Percentiles rank a stretch among this genome's conserved stretches.
These are phyloP conservation scores for Hyles vespertilio DNA, from an alignment of 1,140 invertebrate genomes.

Conservation along the genomic window DNA sequence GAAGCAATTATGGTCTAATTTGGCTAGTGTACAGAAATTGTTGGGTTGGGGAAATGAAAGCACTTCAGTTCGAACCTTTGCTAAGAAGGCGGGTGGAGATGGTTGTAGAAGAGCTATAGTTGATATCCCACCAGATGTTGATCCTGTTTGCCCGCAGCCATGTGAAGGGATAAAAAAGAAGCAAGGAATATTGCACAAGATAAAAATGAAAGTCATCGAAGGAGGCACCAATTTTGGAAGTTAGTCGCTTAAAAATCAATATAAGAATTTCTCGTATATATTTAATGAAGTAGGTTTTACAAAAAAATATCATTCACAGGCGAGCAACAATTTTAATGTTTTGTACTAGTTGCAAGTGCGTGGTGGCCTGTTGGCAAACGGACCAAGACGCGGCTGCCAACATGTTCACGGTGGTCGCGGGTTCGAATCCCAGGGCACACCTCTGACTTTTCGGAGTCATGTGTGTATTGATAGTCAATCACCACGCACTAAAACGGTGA, in stretches of 20 bases:
- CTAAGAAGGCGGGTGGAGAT: slow-evolving; percentile 29
- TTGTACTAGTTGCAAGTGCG: no score
- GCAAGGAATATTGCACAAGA: slow-evolving; percentile 51
- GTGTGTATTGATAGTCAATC: no score
- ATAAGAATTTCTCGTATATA: no score
- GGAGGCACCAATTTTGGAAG: slow-evolving; percentile 68
- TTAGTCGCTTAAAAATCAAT: slow-evolving; percentile 24
- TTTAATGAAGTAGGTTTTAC: no score
- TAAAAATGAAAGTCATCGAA: slow-evolving; percentile 55
- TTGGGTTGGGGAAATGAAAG: slow-evolving; percentile 13
- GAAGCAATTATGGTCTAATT: slow-evolving; percentile 23
- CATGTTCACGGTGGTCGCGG: no score
- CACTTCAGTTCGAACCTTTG: slow-evolving; percentile 29
- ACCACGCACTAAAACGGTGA: no score
- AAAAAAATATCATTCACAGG: no score
- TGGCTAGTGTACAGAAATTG: slow-evolving; percentile 19
- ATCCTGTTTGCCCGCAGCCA: slow-evolving; percentile 41
- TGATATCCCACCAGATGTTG: slow-evolving; percentile 40
- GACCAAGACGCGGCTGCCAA: no score
- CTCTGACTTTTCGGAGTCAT: no score
- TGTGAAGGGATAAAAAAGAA: slow-evolving; percentile 43
- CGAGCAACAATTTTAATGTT: no score
- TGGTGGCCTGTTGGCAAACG: no score
- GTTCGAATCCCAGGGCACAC: no score
- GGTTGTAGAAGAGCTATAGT: slow-evolving; percentile 45